A percentile compares a stretch with the other conserved stretches of the same genome.
Conservation (phyloP, 1,140 invertebrate genomes). For the Tetramorium alpestre region DNA sequence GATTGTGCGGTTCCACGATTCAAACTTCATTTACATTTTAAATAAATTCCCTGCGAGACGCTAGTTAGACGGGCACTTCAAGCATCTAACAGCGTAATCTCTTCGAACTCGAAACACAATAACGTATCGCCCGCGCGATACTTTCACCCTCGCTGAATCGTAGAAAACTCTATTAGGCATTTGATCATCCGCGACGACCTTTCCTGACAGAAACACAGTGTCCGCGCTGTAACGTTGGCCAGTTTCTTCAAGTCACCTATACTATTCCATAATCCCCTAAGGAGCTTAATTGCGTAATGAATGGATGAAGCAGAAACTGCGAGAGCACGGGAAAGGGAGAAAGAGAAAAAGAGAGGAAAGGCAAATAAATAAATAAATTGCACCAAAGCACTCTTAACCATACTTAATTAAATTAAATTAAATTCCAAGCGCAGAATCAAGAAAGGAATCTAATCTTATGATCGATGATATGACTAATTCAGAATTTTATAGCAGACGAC, state of each 20-base stretch:
- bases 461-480: not conserved
- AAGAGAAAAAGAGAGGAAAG: not conserved
- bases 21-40: conserved; percentile 60
- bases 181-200: not conserved
- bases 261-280: not conserved
- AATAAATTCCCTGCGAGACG: conserved; percentile 36
- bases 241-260: conserved; percentile 14
- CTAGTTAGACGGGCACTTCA: conserved; percentile 5
- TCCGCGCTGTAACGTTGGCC: not conserved
- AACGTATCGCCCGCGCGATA: not conserved
- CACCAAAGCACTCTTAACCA: not conserved
- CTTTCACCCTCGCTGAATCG: not conserved
- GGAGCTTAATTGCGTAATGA: conserved; percentile 12
- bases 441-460: not conserved
- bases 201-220: not conserved
- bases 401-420: not conserved
- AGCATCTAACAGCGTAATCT: conserved; percentile 6
- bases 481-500: not conserved
- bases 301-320: not conserved
- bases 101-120: conserved; percentile 13
- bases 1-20: conserved; percentile 30
- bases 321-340: not conserved
- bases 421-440: not conserved
- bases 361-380: not conserved
- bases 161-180: conserved; percentile 19